Evolutionary conservation across 2,888 invertebrate genomes (phyloP), one percentile per base, ranked within the genome.

Genomic region (Yponomeuta evonymella): DNA sequence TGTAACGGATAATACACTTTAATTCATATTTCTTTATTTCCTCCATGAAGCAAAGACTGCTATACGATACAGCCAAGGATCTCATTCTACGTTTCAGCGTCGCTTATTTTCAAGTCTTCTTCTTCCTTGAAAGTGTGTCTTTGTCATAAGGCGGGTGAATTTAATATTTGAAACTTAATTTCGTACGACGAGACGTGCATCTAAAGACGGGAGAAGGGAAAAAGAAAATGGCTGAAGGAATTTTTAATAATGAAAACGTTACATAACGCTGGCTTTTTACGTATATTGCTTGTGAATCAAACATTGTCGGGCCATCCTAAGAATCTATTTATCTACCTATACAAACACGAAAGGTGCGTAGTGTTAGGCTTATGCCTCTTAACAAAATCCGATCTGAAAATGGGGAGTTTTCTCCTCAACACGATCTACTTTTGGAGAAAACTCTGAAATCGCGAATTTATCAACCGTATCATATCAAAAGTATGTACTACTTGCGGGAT

Each of bases 141-240:
- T 84, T 84, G 80, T 83, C 83, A 84, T 85, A 84, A 87, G 82
- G 81, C 76, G 82, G 82, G 81, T 77, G 82, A 84, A 86, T 88
- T 89, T 87, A 87, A 88, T 89, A 88, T 88, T 87, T 84, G 83
- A 88, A 89, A 88, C 80, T 89, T 88, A 88, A 88, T 89, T 89
- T 88, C 83, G 79, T 75, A 79, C 82, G 86, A 88, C 86, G 83
- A 87, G 83, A 80, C 78, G 78, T 58, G 51, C 51, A 58, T 58
- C 51, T 58, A 15, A 58, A 58, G 51, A 58, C 51, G 15, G 51
- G 51, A 29, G n/a, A 23, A 15, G 15, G 51, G 15, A 58, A 58
- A 67, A 67, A 67, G 67, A 43, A 48, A 36, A 67, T 9, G n/a
- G 4, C 36, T n/a, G 11, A 29, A 67, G 67, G 67, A 67, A 67